A percentile compares a stretch with the other conserved stretches of the same genome.
phyloP scores from a whole-genome alignment of 2,113 vertebrate genomes.

The Bos indicus region DNA sequence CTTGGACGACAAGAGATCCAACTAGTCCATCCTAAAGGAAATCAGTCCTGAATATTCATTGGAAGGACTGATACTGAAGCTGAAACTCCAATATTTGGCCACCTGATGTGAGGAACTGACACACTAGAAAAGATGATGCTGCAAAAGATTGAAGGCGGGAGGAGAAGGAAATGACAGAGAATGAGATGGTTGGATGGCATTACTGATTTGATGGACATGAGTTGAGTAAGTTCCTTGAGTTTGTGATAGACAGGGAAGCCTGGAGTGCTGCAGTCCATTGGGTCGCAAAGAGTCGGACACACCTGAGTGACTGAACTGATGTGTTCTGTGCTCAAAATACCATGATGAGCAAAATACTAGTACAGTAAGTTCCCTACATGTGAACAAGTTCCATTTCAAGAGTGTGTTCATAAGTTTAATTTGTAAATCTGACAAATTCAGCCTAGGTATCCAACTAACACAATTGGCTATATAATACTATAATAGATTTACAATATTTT shows the following conservation, averaged over 20 bases:
- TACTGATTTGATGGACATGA: neutral
- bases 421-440: neutral
- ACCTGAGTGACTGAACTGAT: neutral
- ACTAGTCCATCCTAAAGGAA: neutral
- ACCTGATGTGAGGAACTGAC: neutral
- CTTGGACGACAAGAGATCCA: neutral
- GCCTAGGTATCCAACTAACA: neutral
- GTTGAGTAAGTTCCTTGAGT: neutral
- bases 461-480: neutral
- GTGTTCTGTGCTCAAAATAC: neutral
- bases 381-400: neutral
- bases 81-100: neutral
- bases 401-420: neutral
- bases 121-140: neutral
- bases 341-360: neutral
- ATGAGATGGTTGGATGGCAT: neutral
- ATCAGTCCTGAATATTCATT: neutral
- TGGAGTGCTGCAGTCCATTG: neutral
- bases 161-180: neutral
- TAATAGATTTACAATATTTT: neutral
- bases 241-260: neutral
- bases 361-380: neutral
- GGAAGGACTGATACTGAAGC: neutral
- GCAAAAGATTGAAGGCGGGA: accelerated
- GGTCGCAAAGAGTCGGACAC: neutral